A percentile compares a stretch with the other conserved stretches of the same genome.
Conservation (phyloP, 2,888 invertebrate genomes). For the Bembecia ichneumoniformis region DNA sequence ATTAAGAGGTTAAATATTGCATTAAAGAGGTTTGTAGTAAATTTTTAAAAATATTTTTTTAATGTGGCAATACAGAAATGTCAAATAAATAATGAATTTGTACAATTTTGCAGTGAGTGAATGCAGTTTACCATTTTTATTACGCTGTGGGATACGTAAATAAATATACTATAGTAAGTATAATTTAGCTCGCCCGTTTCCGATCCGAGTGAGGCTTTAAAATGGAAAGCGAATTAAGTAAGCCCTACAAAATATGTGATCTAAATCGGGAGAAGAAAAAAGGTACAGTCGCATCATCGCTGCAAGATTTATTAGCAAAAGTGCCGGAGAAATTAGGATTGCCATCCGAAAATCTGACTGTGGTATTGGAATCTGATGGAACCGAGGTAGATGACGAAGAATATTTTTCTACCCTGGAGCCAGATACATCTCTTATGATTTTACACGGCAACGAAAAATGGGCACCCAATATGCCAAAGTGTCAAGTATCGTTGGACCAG, state of each 20-base stretch:
- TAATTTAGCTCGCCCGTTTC: too few relatives aligned
- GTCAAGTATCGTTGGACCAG: conserved; percentile 74
- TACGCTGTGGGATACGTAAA: too few relatives aligned
- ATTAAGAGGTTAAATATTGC: too few relatives aligned
- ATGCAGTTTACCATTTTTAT: too few relatives aligned
- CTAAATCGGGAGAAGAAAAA: conserved; percentile 84
- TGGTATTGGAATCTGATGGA: conserved; percentile 92
- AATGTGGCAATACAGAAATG: conserved; percentile 15
- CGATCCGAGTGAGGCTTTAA: conserved; percentile 6
- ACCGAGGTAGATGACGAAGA: conserved; percentile 97
- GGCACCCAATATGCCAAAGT: conserved; percentile 75
- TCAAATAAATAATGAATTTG: background rate
- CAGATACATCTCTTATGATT: conserved; percentile 88
- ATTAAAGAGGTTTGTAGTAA: too few relatives aligned
- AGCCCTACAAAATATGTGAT: conserved; percentile 86
- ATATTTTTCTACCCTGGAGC: conserved; percentile 91
- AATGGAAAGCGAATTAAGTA: conserved; percentile 74
- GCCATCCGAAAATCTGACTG: conserved; percentile 77
- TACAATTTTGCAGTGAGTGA: too few relatives aligned
- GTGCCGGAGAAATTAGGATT: conserved; percentile 81
- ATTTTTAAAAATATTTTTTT: background rate
- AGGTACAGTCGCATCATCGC: conserved; percentile 84
- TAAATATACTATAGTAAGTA: too few relatives aligned
- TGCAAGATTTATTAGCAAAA: conserved; percentile 83
- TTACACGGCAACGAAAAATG: conserved; percentile 84